Conservation (phyloP, 2,113 vertebrate genomes). For the Muscicapa adusta region DNA sequence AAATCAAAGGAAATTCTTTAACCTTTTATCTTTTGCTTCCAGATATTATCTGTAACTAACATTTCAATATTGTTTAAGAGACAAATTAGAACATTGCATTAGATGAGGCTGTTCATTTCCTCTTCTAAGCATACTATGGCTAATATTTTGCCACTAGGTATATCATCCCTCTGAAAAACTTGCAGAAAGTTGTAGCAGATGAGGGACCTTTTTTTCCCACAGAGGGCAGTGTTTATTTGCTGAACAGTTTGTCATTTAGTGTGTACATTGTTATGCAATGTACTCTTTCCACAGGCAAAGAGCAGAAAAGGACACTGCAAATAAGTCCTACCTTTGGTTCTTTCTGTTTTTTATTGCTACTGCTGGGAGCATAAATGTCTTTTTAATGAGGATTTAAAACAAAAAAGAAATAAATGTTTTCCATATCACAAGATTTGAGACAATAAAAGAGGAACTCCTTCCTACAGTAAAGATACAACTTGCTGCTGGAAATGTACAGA, state of each 20-base stretch:
- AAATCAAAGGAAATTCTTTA: neutral
- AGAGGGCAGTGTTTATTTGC: constrained; percentile 76
- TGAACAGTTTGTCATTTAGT: neutral
- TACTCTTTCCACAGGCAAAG: neutral
- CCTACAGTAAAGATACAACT: neutral
- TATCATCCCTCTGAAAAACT: neutral
- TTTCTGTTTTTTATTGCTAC: constrained; percentile 22
- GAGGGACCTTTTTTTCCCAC: constrained; percentile 8
- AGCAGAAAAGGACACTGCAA: constrained; percentile 40
- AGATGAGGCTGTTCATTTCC: neutral
- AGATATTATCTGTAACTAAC: neutral
- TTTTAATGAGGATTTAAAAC: neutral
- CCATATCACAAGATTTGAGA: neutral
- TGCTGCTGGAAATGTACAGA: neutral
- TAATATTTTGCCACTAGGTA: neutral
- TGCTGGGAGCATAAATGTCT: neutral
- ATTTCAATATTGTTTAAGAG: neutral
- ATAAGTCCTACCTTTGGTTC: neutral
- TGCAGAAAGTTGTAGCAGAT: neutral
- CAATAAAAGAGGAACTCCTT: neutral
- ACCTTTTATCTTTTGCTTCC: neutral
- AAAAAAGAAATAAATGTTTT: neutral
- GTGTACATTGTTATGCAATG: neutral
- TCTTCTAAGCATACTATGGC: neutral
- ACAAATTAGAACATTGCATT: neutral